Conservation (phyloP, 2,888 invertebrate species). For the Pterostichus madidus region DNA sequence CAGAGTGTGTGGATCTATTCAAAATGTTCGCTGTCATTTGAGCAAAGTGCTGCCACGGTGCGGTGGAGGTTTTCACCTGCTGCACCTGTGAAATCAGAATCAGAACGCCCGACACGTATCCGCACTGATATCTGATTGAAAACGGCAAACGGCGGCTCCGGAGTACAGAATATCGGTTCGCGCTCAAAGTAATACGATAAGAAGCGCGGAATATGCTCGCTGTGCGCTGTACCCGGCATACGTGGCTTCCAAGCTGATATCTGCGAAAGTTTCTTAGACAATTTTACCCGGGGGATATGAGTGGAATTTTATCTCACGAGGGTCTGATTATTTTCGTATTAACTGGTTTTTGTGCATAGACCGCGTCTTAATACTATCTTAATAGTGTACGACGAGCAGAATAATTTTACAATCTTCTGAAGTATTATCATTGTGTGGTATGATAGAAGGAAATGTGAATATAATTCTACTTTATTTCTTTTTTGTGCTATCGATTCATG, state of each 20-base stretch:
- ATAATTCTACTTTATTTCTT: too few species aligned
- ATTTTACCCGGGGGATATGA: conserved; percentile 17
- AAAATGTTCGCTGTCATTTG: conserved; percentile 3
- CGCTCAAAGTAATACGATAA: conserved; percentile 60
- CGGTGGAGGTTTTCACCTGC: conserved; percentile 38
- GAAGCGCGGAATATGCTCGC: conserved; percentile 56
- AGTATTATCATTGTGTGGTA: too few species aligned
- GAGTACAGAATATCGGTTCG: conserved; percentile 31
- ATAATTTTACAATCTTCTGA: too few species aligned
- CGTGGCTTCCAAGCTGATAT: conserved; percentile 20
- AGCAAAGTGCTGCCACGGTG: neutral
- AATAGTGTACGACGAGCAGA: too few species aligned
- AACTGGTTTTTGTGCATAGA: too few species aligned
- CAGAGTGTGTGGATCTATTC: neutral
- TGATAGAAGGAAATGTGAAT: too few species aligned
- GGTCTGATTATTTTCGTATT: too few species aligned
- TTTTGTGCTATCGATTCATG: too few species aligned
- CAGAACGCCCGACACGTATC: conserved; percentile 45
- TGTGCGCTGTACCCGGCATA: neutral
- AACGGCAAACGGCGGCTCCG: conserved; percentile 51
- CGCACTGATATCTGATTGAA: conserved; percentile 56
- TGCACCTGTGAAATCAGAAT: conserved; percentile 20
- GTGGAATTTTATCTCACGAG: too few species aligned
- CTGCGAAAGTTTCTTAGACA: conserved; percentile 28
- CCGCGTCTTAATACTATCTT: too few species aligned